Conservation (phyloP, 2,113 vertebrate genomes). For the Dromaius novaehollandiae region DNA sequence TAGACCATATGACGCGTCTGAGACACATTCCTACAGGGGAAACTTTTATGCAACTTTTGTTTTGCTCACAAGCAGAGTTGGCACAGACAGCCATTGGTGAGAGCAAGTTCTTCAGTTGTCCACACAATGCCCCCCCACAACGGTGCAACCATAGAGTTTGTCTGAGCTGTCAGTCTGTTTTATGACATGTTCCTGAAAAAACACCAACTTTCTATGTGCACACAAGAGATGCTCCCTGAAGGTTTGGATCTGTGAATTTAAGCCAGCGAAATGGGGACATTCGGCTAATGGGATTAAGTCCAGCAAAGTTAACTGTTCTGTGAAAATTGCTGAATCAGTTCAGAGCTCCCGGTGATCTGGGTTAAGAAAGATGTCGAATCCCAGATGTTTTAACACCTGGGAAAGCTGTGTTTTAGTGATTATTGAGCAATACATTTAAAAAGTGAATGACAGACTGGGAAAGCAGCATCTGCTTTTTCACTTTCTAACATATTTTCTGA, state of each 20-base stretch:
- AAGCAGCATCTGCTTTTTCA: slow-evolving; percentile 66
- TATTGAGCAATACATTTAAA: slow-evolving; percentile 46
- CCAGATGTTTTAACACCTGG: slow-evolving; percentile 59
- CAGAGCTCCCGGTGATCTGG: slow-evolving; percentile 25
- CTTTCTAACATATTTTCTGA: slow-evolving; percentile 64
- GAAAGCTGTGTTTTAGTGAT: slow-evolving; percentile 31
- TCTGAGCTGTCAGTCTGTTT: slow-evolving; percentile 18
- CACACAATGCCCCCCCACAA: not conserved
- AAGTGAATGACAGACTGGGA: slow-evolving; percentile 69
- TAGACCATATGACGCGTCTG: not conserved
- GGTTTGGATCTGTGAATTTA: not conserved
- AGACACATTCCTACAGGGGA: not conserved
- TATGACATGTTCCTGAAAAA: not conserved
- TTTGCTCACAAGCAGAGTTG: not conserved
- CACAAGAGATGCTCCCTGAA: not conserved
- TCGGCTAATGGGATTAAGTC: slow-evolving; percentile 23
- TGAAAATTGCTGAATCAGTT: slow-evolving; percentile 11
- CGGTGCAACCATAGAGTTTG: not conserved
- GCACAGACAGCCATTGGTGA: not conserved
- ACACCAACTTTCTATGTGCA: not conserved
- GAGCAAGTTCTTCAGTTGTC: not conserved
- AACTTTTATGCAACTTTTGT: not conserved
- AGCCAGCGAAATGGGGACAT: not conserved
- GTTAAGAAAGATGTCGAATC: slow-evolving; percentile 27
- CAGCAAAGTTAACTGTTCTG: not conserved